A percentile compares a stretch with the other conserved stretches of the same genome.
phyloP scores from a whole-genome alignment of 2,797 vertebrate genomes.

The Coregonus ussuriensis region DNA sequence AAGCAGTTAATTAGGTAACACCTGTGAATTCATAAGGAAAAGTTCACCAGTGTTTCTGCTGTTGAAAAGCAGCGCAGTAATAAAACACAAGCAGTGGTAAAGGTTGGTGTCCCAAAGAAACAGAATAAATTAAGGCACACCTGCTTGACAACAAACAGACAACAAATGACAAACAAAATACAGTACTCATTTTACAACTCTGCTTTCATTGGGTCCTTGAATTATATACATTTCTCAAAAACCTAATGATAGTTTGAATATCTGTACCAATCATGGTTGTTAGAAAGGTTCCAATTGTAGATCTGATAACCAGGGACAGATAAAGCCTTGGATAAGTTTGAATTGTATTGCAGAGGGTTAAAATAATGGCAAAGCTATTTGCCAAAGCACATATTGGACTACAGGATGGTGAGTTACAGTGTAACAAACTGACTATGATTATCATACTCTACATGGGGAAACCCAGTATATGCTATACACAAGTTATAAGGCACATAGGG shows the following conservation, averaged over 20 bases:
- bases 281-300: conserved; percentile 58
- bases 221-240: conserved; percentile 49
- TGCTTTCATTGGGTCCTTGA: conserved; percentile 38
- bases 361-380: conserved; percentile 24
- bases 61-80: conserved; percentile 20
- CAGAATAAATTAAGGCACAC: conserved; percentile 75
- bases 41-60: neutral
- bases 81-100: conserved; percentile 36
- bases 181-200: conserved; percentile 41
- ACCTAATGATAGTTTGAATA: conserved; percentile 53
- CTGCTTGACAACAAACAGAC: conserved; percentile 65
- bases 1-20: neutral
- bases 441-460: conserved; percentile 7
- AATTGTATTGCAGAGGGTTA: conserved; percentile 39
- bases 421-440: conserved; percentile 7
- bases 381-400: conserved; percentile 43
- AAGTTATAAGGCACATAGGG: conserved; percentile 37
- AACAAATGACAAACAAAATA: conserved; percentile 51
- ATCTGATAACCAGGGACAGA: conserved; percentile 22
- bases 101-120: conserved; percentile 60
- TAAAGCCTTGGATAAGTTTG: conserved; percentile 25
- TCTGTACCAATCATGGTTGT: conserved; percentile 41
- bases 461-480: conserved; percentile 40
- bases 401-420: conserved; percentile 29
- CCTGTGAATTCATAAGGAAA: neutral